Evolutionary conservation across 2,888 invertebrate species (phyloP).

Genomic region (Drosophila prostipennis): DNA sequence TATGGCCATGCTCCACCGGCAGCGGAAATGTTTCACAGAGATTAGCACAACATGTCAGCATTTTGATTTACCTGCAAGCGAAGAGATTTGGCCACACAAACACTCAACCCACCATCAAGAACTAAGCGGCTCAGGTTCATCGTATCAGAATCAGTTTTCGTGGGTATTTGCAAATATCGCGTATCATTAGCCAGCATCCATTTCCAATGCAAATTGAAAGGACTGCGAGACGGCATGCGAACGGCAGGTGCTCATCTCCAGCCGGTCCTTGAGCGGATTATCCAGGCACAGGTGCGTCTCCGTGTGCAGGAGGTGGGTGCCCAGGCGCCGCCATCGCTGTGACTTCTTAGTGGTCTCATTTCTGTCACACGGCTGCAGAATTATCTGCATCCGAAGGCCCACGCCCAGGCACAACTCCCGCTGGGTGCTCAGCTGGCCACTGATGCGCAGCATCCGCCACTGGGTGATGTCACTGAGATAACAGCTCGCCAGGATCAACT

Average conservation of each 20-base stretch:
- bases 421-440: constrained; percentile 64
- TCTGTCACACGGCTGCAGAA: constrained; percentile 38
- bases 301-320: constrained; percentile 76
- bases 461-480: constrained; percentile 65
- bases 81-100: neutral
- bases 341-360: constrained; percentile 4
- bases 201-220: constrained; percentile 83
- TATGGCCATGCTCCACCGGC: constrained; percentile 42
- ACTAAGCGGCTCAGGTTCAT: neutral
- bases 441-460: constrained; percentile 73
- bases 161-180: neutral
- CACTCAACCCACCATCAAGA: neutral
- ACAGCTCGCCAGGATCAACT: constrained; percentile 67
- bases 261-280: constrained; percentile 71
- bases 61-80: constrained; percentile 61
- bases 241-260: constrained; percentile 78
- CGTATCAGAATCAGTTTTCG: neutral
- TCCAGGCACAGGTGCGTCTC: constrained; percentile 81
- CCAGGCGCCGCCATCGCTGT: constrained; percentile 79
- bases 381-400: neutral
- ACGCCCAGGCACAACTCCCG: constrained; percentile 66
- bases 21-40: constrained; percentile 73
- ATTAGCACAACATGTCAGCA: constrained; percentile 61
- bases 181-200: constrained; percentile 55
- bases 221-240: constrained; percentile 79